Base-by-base conservation (phyloP, 2,888 invertebrate species). In the Drosophila niveifrons region DNA sequence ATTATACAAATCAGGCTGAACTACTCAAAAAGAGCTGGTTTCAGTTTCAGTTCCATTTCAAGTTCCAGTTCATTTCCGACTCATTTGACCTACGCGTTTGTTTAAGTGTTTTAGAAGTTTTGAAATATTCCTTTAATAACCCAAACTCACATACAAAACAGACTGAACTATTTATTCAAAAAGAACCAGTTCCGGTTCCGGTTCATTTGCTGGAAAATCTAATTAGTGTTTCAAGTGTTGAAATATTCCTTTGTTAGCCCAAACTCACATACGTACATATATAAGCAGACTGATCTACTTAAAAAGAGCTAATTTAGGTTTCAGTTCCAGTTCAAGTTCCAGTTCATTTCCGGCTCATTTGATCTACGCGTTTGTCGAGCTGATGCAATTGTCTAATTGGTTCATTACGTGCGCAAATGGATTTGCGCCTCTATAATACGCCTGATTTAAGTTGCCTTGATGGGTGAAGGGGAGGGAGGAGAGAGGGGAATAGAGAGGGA, bases 151-250 rank as follows among this genome's bases (percentile, higher is more conserved):
- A n/a, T n/a, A n/a, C n/a, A n/a, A n/a, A 2, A n/a, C 43, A 29
- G 13, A 41, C 10, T 43, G 11, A 1, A 31, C n/a, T n/a, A n/a
- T n/a, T n/a, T n/a, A n/a, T n/a, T n/a, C n/a, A n/a, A n/a, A 31
- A 9, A 6, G n/a, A n/a, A 4, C n/a, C n/a, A 34, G 13, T 6
- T 9, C 9, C 41, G 28, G 50, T 48, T 23, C 55, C 10, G 62
- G 61, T 41, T 46, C 13, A 39, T 56, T 80, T 72, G 66, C 62
- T 10, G n/a, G n/a, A n/a, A n/a, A n/a, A n/a, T 47, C 90, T 89
- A 90, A 90, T 90, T 90, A 90, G 90, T n/a, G n/a, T n/a, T n/a
- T n/a, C n/a, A 82, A 76, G 90, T 89, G 90, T 82, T 82, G 80
- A 90, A 90, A 82, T 71, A 46, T 53, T 36, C 47, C 56, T 73